Conservation (phyloP, 1,140 invertebrate genomes). For the Tetraneura akinire region DNA sequence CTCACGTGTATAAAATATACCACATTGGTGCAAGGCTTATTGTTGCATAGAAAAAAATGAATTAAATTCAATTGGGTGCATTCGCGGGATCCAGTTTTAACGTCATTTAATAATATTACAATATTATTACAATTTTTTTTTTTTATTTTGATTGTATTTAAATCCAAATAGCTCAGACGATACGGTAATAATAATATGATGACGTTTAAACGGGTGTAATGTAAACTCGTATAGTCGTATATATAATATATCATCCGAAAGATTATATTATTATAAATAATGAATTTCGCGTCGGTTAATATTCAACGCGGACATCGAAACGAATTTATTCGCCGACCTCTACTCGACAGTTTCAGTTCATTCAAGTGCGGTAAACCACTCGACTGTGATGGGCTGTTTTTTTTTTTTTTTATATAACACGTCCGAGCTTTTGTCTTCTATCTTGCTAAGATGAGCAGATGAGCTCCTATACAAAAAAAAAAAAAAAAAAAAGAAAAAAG, state of each 20-base stretch:
- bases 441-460: no score
- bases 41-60: neutral
- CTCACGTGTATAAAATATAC: no score
- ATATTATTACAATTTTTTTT: no score
- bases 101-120: neutral
- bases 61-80: neutral
- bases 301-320: conserved; percentile 4
- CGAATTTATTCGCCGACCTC: conserved; percentile 18
- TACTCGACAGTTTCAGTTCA: conserved; percentile 38
- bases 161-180: no score
- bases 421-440: conserved; percentile 24
- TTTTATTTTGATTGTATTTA: no score
- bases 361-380: conserved; percentile 45
- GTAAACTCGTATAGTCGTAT: no score
- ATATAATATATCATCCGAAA: neutral
- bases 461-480: neutral
- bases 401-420: conserved; percentile 12
- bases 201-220: neutral
- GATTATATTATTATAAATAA: conserved; percentile 38
- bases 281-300: conserved; percentile 35
- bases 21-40: no score
- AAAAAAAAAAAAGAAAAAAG: neutral
- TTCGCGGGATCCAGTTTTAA: no score
- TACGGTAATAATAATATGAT: no score
- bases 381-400: conserved; percentile 2